These are phyloP conservation scores for Coregonus ussuriensis DNA, from an alignment of 2,797 vertebrate genomes.

Conservation along the genomic window DNA sequence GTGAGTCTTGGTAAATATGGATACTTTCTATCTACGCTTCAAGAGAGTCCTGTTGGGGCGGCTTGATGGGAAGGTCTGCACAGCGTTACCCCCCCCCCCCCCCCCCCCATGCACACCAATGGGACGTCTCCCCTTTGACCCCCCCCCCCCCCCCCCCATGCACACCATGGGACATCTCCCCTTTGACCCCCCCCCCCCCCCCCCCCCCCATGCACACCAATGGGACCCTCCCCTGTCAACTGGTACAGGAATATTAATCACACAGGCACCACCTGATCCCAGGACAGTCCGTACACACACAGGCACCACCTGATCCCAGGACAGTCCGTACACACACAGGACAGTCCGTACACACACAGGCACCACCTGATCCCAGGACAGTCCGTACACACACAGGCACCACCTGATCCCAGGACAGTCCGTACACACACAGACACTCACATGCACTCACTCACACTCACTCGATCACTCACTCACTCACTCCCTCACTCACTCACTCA, in stretches of 20 bases:
- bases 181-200: too few relatives aligned
- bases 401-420: not conserved
- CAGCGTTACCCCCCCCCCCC: not conserved
- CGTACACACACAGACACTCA: not conserved
- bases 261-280: slow-evolving; percentile 30
- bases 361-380: not conserved
- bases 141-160: not conserved
- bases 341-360: slow-evolving; percentile 28
- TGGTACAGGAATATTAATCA: slow-evolving; percentile 56
- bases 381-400: slow-evolving; percentile 31
- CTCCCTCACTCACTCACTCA: not conserved
- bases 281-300: not conserved
- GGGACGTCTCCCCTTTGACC: slow-evolving; percentile 35
- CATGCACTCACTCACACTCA: slow-evolving; percentile 12
- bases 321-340: not conserved
- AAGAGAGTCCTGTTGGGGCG: too few relatives aligned
- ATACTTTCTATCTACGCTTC: not conserved
- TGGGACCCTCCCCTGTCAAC: slow-evolving; percentile 36
- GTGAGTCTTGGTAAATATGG: not conserved
- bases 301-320: not conserved
- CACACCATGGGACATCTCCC: too few relatives aligned
- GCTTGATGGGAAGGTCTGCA: too few relatives aligned
- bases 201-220: slow-evolving; percentile 4
- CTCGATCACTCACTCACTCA: slow-evolving; percentile 14
- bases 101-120: not conserved